Conservation (phyloP, 64 coral and sea anemone species). For the Dendronephthya gigantea region DNA sequence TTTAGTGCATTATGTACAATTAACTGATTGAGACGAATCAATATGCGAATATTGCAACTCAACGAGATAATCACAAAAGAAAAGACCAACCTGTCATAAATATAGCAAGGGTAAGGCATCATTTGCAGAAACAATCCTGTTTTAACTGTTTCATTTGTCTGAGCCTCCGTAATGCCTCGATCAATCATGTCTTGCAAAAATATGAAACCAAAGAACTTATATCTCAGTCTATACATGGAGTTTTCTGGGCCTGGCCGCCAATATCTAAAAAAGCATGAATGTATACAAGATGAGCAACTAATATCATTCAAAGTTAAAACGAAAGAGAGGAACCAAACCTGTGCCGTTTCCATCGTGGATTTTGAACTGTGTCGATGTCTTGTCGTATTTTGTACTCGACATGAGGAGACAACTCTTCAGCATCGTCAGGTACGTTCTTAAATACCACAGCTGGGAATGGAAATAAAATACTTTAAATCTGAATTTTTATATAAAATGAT, state of each 20-base stretch:
- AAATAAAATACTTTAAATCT: too few species aligned
- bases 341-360: slow-evolving; percentile 43
- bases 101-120: slow-evolving; percentile 92
- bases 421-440: slow-evolving; percentile 42
- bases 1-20: too few species aligned
- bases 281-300: too few species aligned
- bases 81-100: slow-evolving; percentile 62
- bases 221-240: slow-evolving; percentile 2
- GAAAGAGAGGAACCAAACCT: too few species aligned
- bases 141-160: slow-evolving; percentile 61
- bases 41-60: too few species aligned
- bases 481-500: too few species aligned
- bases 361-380: slow-evolving; percentile 61
- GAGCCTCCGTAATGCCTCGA: slow-evolving; percentile 52
- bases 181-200: slow-evolving; percentile 92
- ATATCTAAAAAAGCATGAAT: slow-evolving; percentile 79
- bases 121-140: slow-evolving; percentile 67
- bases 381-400: slow-evolving; percentile 98
- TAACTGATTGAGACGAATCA: not conserved
- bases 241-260: slow-evolving; percentile 79
- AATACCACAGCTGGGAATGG: slow-evolving; percentile 69
- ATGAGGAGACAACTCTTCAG: slow-evolving; percentile 50
- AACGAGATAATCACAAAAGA: too few species aligned
- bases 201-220: slow-evolving; percentile 79
- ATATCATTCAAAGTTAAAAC: too few species aligned